A percentile compares a stretch with the other conserved stretches of the same genome.
phyloP scores from a whole-genome alignment of 2,113 vertebrate genomes.

The Tor tambroides region DNA sequence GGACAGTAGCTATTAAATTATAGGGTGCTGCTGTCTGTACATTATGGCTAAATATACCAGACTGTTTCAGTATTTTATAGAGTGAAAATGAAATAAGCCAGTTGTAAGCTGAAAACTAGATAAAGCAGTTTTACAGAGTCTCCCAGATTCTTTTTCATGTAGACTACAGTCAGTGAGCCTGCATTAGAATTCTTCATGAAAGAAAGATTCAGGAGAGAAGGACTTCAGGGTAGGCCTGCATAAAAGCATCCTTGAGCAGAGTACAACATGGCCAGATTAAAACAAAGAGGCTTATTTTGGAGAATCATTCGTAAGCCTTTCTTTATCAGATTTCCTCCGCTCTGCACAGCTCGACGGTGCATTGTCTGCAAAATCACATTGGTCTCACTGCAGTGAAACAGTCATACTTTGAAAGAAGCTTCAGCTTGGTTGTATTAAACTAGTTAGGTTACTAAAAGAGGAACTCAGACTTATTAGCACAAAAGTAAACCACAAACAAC shows the following conservation, averaged over 20 bases:
- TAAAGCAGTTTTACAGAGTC: slow-evolving; percentile 47
- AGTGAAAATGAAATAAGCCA: slow-evolving; percentile 34
- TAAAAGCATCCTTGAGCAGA: slow-evolving; percentile 15
- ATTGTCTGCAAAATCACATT: not conserved
- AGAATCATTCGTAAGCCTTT: not conserved
- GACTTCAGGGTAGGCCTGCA: not conserved
- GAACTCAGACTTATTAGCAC: not conserved
- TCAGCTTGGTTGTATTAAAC: not conserved
- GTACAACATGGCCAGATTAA: slow-evolving; percentile 21
- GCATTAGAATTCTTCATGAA: slow-evolving; percentile 11
- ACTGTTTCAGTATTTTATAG: not conserved
- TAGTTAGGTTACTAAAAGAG: not conserved
- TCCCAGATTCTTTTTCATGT: slow-evolving; percentile 46
- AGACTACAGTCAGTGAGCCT: slow-evolving; percentile 43
- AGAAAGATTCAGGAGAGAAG: slow-evolving; percentile 27
- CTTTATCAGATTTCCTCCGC: not conserved
- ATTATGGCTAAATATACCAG: not conserved
- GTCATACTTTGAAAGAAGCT: not conserved
- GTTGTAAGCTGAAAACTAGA: slow-evolving; percentile 20
- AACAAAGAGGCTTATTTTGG: slow-evolving; percentile 48
- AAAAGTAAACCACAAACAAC: not conserved
- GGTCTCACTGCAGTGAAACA: not conserved
- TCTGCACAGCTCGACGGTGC: not conserved
- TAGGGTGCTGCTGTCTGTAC: not conserved
- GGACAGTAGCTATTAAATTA: not conserved